phyloP scores from a whole-genome alignment of 2,797 vertebrate species.

The Ispidina lecontei region DNA sequence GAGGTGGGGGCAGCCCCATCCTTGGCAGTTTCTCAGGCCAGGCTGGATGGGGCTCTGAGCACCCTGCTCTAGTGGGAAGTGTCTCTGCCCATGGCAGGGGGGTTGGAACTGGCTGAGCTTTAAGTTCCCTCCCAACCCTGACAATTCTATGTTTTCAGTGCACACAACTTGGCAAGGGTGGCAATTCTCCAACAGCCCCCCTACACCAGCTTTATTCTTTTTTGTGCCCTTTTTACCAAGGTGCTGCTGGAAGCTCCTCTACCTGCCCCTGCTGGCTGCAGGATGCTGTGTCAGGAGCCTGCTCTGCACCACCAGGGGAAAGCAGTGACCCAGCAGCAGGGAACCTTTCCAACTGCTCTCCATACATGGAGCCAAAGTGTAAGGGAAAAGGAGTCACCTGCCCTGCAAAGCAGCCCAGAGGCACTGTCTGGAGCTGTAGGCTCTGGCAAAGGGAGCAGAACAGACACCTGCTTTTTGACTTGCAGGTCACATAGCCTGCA shows the following conservation, averaged over 20 bases:
- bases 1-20: no score
- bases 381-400: not conserved
- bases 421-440: not conserved
- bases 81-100: no score
- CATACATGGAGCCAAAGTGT: not conserved
- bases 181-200: not conserved
- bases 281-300: not conserved
- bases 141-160: not conserved
- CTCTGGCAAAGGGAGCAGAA: not conserved
- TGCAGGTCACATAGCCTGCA: not conserved
- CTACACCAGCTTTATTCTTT: not conserved
- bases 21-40: no score
- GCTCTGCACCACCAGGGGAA: not conserved
- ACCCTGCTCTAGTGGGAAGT: no score
- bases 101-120: no score
- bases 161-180: accelerated
- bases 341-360: not conserved
- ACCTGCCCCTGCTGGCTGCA: no score
- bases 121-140: no score
- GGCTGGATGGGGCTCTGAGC: no score
- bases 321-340: not conserved
- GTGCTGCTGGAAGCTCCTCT: accelerated
- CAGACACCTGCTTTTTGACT: not conserved
- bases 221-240: not conserved
- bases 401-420: not conserved